Conservation (phyloP, 2,888 invertebrate genomes). For the Xanthostigma xanthostigma region DNA sequence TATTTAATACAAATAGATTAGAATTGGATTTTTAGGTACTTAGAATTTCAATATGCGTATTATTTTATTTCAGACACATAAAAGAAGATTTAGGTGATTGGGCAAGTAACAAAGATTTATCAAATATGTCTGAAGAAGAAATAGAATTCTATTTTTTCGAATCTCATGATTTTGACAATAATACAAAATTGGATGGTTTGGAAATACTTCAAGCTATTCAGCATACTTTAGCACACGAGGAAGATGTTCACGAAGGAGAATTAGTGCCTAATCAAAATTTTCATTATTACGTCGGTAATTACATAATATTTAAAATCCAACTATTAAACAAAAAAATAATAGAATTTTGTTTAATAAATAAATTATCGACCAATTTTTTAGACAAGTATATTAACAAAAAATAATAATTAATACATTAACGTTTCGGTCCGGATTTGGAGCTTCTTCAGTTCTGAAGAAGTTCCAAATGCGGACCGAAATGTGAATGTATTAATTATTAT, state of each 20-base stretch:
- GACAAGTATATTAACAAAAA: no score
- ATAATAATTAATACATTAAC: no score
- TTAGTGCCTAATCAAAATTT: conserved; percentile 29
- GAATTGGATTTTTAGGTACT: not conserved
- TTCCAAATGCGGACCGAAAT: no score
- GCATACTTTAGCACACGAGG: conserved; percentile 52
- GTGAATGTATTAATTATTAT: no score
- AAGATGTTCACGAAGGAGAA: conserved; percentile 27
- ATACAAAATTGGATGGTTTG: conserved; percentile 76
- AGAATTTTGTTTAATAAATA: no score
- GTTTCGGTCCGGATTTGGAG: no score
- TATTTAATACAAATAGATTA: no score
- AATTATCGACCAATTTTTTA: no score
- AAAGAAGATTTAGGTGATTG: conserved; percentile 58
- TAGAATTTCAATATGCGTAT: not conserved
- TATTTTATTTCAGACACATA: conserved; percentile 45
- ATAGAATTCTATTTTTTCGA: conserved; percentile 74
- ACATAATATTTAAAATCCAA: not conserved
- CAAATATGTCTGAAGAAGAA: conserved; percentile 71
- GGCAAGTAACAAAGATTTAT: conserved; percentile 40
- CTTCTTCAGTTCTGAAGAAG: no score
- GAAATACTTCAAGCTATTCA: conserved; percentile 74
- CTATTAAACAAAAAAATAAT: no score
- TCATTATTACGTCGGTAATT: conserved; percentile 31
- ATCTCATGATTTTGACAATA: conserved; percentile 80